phyloP scores from a whole-genome alignment of 2,113 vertebrate genomes.

The Protobothrops mucrosquamatus region DNA sequence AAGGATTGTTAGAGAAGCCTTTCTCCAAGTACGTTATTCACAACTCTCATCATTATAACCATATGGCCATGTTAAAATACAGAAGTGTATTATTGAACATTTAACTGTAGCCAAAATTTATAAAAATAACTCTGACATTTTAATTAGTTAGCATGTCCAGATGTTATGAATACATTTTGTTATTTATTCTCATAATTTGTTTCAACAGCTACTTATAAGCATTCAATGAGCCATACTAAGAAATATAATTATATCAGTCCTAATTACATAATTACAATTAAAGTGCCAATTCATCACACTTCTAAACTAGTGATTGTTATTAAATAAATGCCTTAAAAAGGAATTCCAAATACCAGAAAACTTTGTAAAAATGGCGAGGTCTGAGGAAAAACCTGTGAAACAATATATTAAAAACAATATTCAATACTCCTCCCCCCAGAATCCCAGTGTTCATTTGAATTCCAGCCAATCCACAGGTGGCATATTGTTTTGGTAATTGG shows the following conservation, averaged over 20 bases:
- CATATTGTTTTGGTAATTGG: no score
- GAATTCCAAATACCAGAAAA: background rate
- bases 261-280: background rate
- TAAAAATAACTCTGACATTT: conserved; percentile 12
- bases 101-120: conserved; percentile 5
- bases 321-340: background rate
- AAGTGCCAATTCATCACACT: background rate
- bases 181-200: background rate
- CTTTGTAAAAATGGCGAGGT: background rate
- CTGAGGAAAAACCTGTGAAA: no score
- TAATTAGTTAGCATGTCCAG: background rate
- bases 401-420: no score
- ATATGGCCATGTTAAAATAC: background rate
- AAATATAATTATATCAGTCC: background rate
- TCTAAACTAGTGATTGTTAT: background rate
- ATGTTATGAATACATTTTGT: conserved; percentile 26
- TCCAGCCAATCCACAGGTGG: no score
- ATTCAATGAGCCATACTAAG: background rate
- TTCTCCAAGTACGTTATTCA: background rate
- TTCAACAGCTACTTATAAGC: background rate
- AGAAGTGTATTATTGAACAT: conserved; percentile 4
- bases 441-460: no score
- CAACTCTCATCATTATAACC: background rate
- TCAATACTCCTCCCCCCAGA: no score
- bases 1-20: background rate